Evolutionary conservation across 2,797 vertebrate species (phyloP), one percentile per base, ranked within the genome.

Genomic region (Pseudomugil gertrudae): DNA sequence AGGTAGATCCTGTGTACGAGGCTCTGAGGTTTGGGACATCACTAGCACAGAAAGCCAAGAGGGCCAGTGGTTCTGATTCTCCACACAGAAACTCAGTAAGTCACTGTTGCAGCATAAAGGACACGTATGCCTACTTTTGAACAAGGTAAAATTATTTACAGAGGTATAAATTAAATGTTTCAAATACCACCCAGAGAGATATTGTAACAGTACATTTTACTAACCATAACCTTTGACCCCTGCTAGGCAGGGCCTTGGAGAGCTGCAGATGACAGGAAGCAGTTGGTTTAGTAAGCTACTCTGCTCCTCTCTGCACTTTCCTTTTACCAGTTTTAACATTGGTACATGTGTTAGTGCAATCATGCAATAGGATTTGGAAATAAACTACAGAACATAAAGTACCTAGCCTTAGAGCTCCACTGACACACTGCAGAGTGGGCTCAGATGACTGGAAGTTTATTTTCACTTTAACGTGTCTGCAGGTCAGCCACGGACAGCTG

Each of bases 1-100:
- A 98, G 79, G 96, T 99, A 84, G 98, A 99, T 78, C 98, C 98
- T 0, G 98, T 99, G 15, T 99, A 99, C 24, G 98, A 99, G 94
- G 92, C 98, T 19, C 94, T 99, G 40, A 95, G 98, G 47, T 99
- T 99, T 57, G 98, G 98, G 60, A 99, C 98, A 13, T 99, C 98
- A 3, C 87, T 99, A 87, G 98, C 98, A 45, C 97, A 99, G 87
- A 98, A 96, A 76, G 96, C 93, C 23, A 99, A 98, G 93, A 95
- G 96, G 73, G 66, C 95, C 60, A 97, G 96, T 59, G 95, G 96
- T 30, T 98, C 96, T 0, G 96, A 97, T 1, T 98, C 97, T 17
- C 97, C 98, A 24, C 95, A 94, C 61, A 94, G 95, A 89, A 97
- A 95, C 87, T 98, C 96, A 61, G 97, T 98, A 94, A 96, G 27